Evolutionary conservation across 2,797 vertebrate species (phyloP).

Genomic region (Lates japonicus): DNA sequence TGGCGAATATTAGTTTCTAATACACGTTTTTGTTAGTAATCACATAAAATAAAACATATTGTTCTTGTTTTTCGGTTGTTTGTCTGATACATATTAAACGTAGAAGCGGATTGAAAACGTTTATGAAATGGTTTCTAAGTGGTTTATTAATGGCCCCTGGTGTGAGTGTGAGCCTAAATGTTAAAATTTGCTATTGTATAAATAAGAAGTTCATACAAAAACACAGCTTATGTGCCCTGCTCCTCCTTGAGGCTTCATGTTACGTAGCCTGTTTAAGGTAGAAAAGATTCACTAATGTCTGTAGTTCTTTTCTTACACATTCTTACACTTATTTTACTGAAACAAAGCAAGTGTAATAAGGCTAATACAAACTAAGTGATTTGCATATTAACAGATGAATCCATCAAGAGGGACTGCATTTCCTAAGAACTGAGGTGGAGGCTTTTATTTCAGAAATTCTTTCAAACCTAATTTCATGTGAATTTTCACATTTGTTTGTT

Average conservation of each 20-base stretch:
- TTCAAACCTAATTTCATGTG: background rate
- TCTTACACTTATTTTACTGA: slow-evolving; percentile 1
- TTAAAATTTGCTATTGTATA: background rate
- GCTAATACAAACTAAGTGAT: background rate
- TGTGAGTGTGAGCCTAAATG: background rate
- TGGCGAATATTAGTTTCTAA: too few relatives aligned
- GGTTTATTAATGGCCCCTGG: background rate
- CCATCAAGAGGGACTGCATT: background rate
- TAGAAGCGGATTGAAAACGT: background rate
- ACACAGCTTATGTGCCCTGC: background rate
- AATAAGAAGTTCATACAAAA: background rate
- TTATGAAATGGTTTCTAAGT: background rate
- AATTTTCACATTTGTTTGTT: slow-evolving; percentile 4
- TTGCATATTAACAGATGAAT: background rate
- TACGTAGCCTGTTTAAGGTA: background rate
- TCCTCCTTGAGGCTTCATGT: background rate
- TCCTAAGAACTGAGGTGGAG: background rate
- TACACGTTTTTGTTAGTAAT: background rate
- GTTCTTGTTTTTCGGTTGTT: too few relatives aligned
- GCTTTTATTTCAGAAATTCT: background rate
- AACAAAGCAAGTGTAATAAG: background rate
- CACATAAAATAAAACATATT: too few relatives aligned
- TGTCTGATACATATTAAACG: background rate
- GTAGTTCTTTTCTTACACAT: background rate
- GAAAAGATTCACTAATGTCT: background rate